phyloP scores from a whole-genome alignment of 92 coral and sea anemone genomes.

The Epizoanthus illoricatus region DNA sequence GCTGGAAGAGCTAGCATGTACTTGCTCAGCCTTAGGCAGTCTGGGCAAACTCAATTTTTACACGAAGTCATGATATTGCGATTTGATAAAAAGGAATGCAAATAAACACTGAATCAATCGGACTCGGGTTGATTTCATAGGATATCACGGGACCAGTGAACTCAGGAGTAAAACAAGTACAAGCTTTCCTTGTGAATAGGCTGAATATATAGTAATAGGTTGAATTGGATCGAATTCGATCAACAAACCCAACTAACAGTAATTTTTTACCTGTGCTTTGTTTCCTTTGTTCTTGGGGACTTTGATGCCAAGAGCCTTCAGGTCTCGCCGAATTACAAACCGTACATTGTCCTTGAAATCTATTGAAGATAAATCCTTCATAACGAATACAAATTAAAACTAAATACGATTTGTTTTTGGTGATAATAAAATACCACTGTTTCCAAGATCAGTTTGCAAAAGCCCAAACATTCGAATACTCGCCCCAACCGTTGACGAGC shows the following conservation, averaged over 20 bases:
- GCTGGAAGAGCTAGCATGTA: too few relatives aligned
- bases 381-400: conserved; percentile 21
- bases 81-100: too few relatives aligned
- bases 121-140: too few relatives aligned
- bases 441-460: conserved; percentile 17
- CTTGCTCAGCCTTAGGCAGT: too few relatives aligned
- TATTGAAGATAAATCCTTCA: conserved; percentile 91
- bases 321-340: conserved; percentile 79
- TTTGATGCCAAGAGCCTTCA: conserved; percentile 90
- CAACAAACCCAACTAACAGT: conserved; percentile 15
- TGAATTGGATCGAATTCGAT: too few relatives aligned
- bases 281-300: conserved; percentile 79
- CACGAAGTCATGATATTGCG: too few relatives aligned
- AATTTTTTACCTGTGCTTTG: conserved; percentile 58
- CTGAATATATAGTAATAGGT: too few relatives aligned
- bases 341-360: conserved; percentile 95
- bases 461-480: conserved; percentile 55
- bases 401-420: conserved; percentile 5
- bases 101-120: too few relatives aligned
- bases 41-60: too few relatives aligned
- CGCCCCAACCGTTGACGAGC: conserved; percentile 48
- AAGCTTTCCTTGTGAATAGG: background rate
- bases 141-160: too few relatives aligned
- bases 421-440: background rate
- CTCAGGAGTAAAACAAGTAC: too few relatives aligned